Conservation (phyloP, 2,797 vertebrate genomes). For the Poeciliopsis gracilis region DNA sequence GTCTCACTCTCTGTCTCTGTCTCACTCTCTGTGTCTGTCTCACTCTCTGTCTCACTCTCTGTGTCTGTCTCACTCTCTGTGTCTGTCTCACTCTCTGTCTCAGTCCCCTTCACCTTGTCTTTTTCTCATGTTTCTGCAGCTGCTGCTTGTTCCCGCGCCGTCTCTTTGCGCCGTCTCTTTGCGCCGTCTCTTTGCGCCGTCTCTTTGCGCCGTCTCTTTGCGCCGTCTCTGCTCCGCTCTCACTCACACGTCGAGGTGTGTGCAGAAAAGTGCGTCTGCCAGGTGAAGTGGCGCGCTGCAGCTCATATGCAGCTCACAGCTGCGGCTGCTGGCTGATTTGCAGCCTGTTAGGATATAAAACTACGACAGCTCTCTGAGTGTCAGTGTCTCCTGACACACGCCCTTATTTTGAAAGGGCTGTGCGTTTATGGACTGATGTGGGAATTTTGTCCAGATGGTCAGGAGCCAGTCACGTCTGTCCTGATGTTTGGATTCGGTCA, state of each 20-base stretch:
- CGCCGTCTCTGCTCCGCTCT: constrained; percentile 21
- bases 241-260: constrained; percentile 19
- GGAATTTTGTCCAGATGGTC: constrained; percentile 26
- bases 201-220: constrained; percentile 40
- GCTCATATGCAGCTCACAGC: constrained; percentile 46
- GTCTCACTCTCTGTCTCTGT: too few species aligned
- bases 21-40: too few species aligned
- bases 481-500: constrained; percentile 53
- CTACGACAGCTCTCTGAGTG: constrained; percentile 27
- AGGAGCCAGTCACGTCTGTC: constrained; percentile 54
- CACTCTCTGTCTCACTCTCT: too few species aligned
- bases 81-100: too few species aligned
- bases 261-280: not conserved
- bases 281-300: constrained; percentile 21
- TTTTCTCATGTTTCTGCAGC: constrained; percentile 68
- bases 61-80: too few species aligned
- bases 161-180: constrained; percentile 14
- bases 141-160: constrained; percentile 32
- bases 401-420: not conserved
- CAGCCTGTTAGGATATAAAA: constrained; percentile 64
- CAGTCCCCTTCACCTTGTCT: constrained; percentile 44
- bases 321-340: constrained; percentile 74
- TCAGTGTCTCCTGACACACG: constrained; percentile 16
- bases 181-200: constrained; percentile 44
- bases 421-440: constrained; percentile 14